Conservation (phyloP, 2,113 vertebrate species). For the Rhinopomastus cyanomelas region DNA sequence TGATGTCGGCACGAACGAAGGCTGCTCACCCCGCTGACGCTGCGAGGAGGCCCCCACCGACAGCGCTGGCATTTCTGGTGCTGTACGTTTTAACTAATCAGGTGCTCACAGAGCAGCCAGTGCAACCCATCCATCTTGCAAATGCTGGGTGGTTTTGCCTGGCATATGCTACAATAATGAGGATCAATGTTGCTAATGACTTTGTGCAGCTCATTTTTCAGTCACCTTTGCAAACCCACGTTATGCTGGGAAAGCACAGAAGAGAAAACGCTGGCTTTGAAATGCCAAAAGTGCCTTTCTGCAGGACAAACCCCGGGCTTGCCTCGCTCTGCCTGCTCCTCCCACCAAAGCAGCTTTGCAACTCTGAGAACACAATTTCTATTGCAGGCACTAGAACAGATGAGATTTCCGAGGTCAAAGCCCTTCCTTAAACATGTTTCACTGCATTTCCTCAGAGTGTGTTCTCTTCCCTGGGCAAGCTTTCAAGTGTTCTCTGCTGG, state of each 20-base stretch:
- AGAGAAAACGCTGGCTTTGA: background rate
- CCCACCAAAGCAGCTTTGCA: background rate
- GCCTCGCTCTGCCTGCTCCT: background rate
- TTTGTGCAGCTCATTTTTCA: constrained; percentile 40
- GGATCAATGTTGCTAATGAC: constrained; percentile 53
- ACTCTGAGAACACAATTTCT: background rate
- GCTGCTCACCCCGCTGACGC: background rate
- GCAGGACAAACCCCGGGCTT: background rate
- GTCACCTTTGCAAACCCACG: constrained; percentile 35
- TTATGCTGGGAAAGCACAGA: background rate
- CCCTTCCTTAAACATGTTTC: background rate
- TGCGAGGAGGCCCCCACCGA: constrained; percentile 16
- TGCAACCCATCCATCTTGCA: constrained; percentile 14
- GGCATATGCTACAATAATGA: constrained; percentile 62
- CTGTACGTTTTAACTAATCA: constrained; percentile 57
- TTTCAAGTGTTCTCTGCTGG: background rate
- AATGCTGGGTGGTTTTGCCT: background rate
- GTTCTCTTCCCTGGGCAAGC: background rate
- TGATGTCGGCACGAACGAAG: constrained; percentile 46
- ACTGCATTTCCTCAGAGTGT: background rate
- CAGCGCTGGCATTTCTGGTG: constrained; percentile 48
- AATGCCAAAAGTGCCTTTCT: background rate
- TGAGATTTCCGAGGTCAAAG: background rate
- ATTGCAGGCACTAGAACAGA: background rate
- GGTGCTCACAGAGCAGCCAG: constrained; percentile 3